phyloP scores from a whole-genome alignment of 2,797 vertebrate species.

The Sebastes kiyomatsui region DNA sequence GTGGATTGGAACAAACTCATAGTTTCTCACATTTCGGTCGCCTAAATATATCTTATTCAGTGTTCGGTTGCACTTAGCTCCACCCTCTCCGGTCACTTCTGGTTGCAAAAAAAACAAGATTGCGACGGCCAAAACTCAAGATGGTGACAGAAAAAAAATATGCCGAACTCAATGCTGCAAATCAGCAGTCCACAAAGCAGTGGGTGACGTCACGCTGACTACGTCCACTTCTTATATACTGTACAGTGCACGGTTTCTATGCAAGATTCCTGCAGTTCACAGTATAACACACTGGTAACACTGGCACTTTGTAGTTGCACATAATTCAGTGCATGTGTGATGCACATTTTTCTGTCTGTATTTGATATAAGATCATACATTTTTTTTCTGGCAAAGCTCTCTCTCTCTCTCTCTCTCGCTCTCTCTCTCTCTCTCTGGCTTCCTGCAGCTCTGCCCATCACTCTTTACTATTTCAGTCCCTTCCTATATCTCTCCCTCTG shows the following conservation, averaged over 20 bases:
- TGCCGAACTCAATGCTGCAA: too few species aligned
- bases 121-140: too few species aligned
- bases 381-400: neutral
- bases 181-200: too few species aligned
- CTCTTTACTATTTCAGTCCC: conserved; percentile 29
- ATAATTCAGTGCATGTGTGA: neutral
- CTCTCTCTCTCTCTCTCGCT: neutral
- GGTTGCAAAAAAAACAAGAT: too few species aligned
- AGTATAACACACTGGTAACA: neutral
- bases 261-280: neutral
- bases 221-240: too few species aligned
- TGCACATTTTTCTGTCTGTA: conserved; percentile 6
- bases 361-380: neutral
- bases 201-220: too few species aligned
- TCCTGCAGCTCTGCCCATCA: conserved; percentile 17
- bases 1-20: too few species aligned
- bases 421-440: neutral
- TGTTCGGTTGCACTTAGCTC: too few species aligned
- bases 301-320: neutral
- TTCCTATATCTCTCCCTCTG: conserved; percentile 15
- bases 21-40: too few species aligned
- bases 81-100: too few species aligned
- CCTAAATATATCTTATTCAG: too few species aligned
- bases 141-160: too few species aligned
- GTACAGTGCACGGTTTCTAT: neutral